phyloP scores from a whole-genome alignment of 1,140 invertebrate species.

The Oreohelix idahoensis region DNA sequence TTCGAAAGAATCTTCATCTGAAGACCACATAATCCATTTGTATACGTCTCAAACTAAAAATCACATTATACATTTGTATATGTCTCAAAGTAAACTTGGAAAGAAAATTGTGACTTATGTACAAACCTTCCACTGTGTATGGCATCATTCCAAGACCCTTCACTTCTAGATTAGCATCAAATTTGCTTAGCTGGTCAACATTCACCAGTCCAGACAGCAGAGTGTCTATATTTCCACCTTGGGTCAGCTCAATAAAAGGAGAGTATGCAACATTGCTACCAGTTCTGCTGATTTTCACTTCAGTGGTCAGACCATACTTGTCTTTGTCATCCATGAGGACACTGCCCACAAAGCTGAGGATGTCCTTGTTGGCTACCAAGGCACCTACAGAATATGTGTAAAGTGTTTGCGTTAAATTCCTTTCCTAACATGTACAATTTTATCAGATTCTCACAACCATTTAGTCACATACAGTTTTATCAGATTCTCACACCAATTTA shows the following conservation, averaged over 20 bases:
- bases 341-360: conserved; percentile 56
- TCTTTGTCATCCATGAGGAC: conserved; percentile 58
- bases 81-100: too few species aligned
- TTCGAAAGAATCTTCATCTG: too few species aligned
- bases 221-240: conserved; percentile 50
- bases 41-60: too few species aligned
- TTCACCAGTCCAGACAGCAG: conserved; percentile 49
- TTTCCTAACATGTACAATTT: too few species aligned
- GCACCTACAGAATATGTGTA: conserved; percentile 45
- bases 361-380: conserved; percentile 46
- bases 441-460: too few species aligned
- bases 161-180: conserved; percentile 52
- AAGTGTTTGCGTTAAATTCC: too few species aligned
- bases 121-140: conserved; percentile 35
- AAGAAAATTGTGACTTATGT: too few species aligned
- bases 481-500: too few species aligned
- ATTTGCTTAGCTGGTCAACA: conserved; percentile 36
- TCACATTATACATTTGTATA: too few species aligned
- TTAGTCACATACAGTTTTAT: too few species aligned
- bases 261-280: conserved; percentile 48
- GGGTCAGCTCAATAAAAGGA: conserved; percentile 56
- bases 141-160: conserved; percentile 52
- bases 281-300: conserved; percentile 51
- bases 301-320: conserved; percentile 58
- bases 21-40: too few species aligned